phyloP scores from a whole-genome alignment of 2,113 vertebrate species.

The Colius striatus region DNA sequence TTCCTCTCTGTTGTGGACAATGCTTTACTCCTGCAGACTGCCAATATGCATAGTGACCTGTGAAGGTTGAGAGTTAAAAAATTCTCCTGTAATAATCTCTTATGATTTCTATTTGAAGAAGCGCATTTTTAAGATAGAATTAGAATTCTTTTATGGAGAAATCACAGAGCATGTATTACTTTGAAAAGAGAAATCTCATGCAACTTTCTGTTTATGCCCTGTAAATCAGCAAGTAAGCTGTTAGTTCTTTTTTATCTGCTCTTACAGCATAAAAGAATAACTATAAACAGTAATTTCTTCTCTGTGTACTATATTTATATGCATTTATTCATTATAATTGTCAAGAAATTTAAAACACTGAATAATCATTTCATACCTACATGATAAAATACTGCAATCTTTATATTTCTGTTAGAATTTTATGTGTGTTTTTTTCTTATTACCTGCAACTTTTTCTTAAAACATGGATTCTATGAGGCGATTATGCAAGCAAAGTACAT shows the following conservation, averaged over 20 bases:
- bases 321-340: background rate
- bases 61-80: background rate
- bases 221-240: background rate
- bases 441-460: background rate
- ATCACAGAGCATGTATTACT: background rate
- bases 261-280: background rate
- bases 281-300: background rate
- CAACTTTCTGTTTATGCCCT: background rate
- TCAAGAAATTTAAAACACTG: slow-evolving; percentile 1
- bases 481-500: background rate
- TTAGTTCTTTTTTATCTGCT: slow-evolving; percentile 13
- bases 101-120: background rate
- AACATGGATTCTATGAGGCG: background rate
- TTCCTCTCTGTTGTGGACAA: background rate
- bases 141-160: background rate
- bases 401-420: background rate
- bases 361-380: background rate
- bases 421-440: background rate
- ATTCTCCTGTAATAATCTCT: background rate
- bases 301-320: background rate
- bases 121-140: background rate
- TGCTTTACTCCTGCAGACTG: background rate
- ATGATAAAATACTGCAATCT: background rate
- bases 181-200: background rate
- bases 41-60: background rate